Conservation (phyloP, 92 coral and sea anemone species). For the Galaxea fascicularis region DNA sequence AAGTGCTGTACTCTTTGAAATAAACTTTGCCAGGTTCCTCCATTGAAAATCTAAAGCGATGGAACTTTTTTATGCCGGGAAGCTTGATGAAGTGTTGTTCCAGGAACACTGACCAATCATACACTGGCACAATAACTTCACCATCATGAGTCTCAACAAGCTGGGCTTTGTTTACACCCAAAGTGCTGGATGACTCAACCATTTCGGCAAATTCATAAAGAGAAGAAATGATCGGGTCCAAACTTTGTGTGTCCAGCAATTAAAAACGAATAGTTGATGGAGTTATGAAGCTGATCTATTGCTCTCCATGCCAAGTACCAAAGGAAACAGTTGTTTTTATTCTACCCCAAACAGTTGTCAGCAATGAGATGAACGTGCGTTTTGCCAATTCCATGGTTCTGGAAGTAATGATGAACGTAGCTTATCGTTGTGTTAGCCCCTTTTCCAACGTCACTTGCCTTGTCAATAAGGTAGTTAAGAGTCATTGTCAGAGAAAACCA, state of each 20-base stretch:
- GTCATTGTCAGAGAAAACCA: no score
- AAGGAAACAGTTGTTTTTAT: conserved; percentile 51
- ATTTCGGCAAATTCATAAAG: no score
- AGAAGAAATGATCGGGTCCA: no score
- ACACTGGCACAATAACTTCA: conserved; percentile 56
- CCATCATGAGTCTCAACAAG: no score
- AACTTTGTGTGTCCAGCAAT: conserved; percentile 65
- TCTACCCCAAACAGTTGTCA: conserved; percentile 44
- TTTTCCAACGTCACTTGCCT: no score
- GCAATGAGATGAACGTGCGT: conserved; percentile 57
- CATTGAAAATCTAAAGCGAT: conserved; percentile 57
- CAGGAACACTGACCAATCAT: conserved; percentile 53
- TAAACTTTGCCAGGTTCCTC: conserved; percentile 58
- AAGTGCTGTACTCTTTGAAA: conserved; percentile 38
- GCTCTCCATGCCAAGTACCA: conserved; percentile 13
- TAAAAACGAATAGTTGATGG: no score
- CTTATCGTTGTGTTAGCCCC: conserved; percentile 69
- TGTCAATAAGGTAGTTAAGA: no score
- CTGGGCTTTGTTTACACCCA: no score
- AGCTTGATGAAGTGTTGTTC: conserved; percentile 48
- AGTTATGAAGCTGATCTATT: no score
- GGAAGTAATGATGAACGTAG: conserved; percentile 47
- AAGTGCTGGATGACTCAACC: no score
- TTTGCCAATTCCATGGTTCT: conserved; percentile 71
- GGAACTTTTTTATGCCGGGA: conserved; percentile 39